Base-by-base conservation (phyloP, 2,888 invertebrate species). In the Apeira syringaria region DNA sequence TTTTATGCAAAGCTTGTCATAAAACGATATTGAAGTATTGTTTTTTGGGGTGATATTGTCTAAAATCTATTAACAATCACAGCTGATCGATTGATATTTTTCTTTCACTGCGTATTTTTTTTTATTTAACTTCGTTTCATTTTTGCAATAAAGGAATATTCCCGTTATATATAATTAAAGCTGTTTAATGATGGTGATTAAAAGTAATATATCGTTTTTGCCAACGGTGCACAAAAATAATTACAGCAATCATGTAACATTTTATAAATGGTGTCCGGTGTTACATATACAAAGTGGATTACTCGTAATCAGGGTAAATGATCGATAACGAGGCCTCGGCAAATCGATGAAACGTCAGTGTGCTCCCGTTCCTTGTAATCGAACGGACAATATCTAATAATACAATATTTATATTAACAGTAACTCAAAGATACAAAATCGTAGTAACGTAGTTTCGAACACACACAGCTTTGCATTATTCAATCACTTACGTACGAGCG, bases 331-430 rank as follows among this genome's bases (percentile, higher is more conserved):
- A 68, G 59, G 59, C 58, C 53, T 53, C 64, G 56, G 64, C 68
- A 70, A 69, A 77, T 75, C 68, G 74, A 76, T 71, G 67, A 66
- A 69, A 74, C 63, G 63, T 68, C 68, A 68, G 62, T 57, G 49
- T 54, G 54, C 53, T 58, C 43, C 64, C 54, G 68, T 63, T 61
- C 56, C 63, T 62, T 52, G 64, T 58, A 65, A 74, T 72, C 60
- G 58, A 47, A 50, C 50, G 61, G 68, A 74, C 79, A 79, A 74
- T 74, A 74, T 68, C 65, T 70, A 36, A 46, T 22, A 39, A 17
- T 28, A 28, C 34, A 22, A 25, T 43, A 45, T 39, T 28, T 5
- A 2, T 17, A 7, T 12, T 3, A n/a, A 7, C 45, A 46, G 45
- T 46, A 46, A 26, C 30, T 35, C 45, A 35, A 27, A 12, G 6